These are phyloP conservation scores for Lycia hirtaria DNA, from an alignment of 2,888 invertebrate species.

Conservation along the genomic window DNA sequence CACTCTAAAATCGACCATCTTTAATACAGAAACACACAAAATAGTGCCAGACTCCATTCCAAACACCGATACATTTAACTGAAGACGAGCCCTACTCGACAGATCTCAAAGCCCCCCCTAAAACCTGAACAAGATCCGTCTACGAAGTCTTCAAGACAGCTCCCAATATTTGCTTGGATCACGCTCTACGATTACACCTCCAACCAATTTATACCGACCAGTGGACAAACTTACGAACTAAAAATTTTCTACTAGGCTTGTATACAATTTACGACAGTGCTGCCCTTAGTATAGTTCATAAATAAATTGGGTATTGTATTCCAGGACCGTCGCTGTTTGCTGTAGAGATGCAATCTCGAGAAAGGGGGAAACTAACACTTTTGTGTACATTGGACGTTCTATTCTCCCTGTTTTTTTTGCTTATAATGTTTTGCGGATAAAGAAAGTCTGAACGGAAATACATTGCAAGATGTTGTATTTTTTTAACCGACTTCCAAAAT, in stretches of 20 bases:
- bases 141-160: slow-evolving; percentile 18
- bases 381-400: slow-evolving; percentile 19
- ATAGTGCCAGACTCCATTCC: not conserved
- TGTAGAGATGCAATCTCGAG: slow-evolving; percentile 35
- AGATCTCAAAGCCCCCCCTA: not conserved
- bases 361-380: slow-evolving; percentile 28
- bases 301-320: not conserved
- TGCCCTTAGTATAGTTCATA: not conserved
- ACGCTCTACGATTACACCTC: slow-evolving; percentile 23
- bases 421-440: not conserved
- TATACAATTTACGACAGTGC: not conserved
- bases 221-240: not conserved
- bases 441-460: too few relatives aligned
- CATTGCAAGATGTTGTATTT: too few relatives aligned
- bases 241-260: not conserved
- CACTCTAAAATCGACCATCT: too few relatives aligned
- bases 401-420: slow-evolving; percentile 1
- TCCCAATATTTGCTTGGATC: slow-evolving; percentile 32
- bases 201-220: not conserved
- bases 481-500: too few relatives aligned
- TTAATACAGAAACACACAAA: not conserved
- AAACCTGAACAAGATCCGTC: slow-evolving; percentile 27
- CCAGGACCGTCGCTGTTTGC: slow-evolving; percentile 29
- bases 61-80: not conserved
- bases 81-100: slow-evolving; percentile 9